These are phyloP conservation scores for Mus pahari DNA, from an alignment of 2,113 vertebrate species.

Conservation along the genomic window DNA sequence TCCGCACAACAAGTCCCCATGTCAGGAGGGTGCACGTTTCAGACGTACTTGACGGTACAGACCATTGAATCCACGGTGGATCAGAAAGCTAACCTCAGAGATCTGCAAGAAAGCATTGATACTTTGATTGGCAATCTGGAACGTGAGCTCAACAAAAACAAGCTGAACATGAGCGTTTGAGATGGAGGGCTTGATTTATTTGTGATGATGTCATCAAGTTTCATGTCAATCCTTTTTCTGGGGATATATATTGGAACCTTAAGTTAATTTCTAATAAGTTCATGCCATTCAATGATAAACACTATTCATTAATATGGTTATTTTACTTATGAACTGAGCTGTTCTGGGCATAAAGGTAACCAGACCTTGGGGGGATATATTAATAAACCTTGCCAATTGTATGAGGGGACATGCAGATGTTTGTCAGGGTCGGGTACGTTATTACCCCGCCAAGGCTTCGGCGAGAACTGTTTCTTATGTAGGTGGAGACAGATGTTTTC, in stretches of 20 bases:
- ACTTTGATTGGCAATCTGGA: slow-evolving; percentile 98
- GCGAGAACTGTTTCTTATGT: slow-evolving; percentile 69
- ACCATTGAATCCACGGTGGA: slow-evolving; percentile 90
- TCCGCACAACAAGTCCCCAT: slow-evolving; percentile 57
- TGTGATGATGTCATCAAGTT: slow-evolving; percentile 29
- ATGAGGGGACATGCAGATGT: slow-evolving; percentile 79
- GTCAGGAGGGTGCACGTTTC: slow-evolving; percentile 88
- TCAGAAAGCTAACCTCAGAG: slow-evolving; percentile 93
- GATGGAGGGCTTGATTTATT: not conserved
- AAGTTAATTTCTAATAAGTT: slow-evolving; percentile 62
- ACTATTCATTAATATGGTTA: slow-evolving; percentile 54
- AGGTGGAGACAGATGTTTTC: slow-evolving; percentile 73
- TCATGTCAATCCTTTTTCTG: not conserved
- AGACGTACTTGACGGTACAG: slow-evolving; percentile 93
- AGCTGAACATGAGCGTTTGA: slow-evolving; percentile 92
- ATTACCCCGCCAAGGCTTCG: slow-evolving; percentile 62
- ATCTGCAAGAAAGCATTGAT: slow-evolving; percentile 99
- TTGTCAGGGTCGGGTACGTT: slow-evolving; percentile 82
- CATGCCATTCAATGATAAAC: slow-evolving; percentile 74
- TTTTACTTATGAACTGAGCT: slow-evolving; percentile 88
- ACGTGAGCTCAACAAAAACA: slow-evolving; percentile 97
- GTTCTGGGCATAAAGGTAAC: slow-evolving; percentile 85
- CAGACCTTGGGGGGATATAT: slow-evolving; percentile 80
- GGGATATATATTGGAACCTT: not conserved
- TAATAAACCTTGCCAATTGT: slow-evolving; percentile 55